These are phyloP conservation scores for Saccostrea echinata DNA, from an alignment of 1,140 invertebrate species.

Conservation along the genomic window DNA sequence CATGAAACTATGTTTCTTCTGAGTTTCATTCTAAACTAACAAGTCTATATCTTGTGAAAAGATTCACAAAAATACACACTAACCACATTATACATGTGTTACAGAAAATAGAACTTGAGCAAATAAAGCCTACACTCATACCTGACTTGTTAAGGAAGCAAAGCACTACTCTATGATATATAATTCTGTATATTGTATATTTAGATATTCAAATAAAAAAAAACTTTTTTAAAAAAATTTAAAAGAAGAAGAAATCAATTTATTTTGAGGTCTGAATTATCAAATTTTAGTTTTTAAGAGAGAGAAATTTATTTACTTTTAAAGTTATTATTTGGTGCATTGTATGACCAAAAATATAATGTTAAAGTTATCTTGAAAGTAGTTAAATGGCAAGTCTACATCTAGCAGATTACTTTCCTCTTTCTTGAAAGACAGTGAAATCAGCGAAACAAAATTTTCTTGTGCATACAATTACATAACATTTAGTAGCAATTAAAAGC, in stretches of 20 bases:
- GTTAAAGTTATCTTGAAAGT: neutral
- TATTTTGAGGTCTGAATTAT: neutral
- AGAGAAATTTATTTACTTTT: too few relatives aligned
- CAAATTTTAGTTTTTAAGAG: too few relatives aligned
- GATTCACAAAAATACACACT: neutral
- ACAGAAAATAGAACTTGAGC: neutral
- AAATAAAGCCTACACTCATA: neutral
- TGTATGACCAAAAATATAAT: neutral
- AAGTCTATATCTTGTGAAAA: neutral
- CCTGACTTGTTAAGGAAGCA: neutral
- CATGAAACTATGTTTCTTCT: neutral
- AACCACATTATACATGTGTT: neutral
- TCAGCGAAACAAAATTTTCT: neutral
- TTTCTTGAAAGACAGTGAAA: neutral
- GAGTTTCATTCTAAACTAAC: neutral
- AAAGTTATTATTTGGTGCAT: too few relatives aligned
- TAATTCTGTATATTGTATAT: neutral
- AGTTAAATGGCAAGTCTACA: neutral
- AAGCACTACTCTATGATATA: slow-evolving; percentile 8
- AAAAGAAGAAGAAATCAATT: neutral
- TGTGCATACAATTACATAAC: slow-evolving; percentile 7
- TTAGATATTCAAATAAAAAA: neutral
- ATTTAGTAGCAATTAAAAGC: neutral
- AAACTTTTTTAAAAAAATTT: neutral
- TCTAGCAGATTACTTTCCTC: neutral